Evolutionary conservation across 1,140 invertebrate species (phyloP).

Genomic region (Trypoxylus dichotomus): DNA sequence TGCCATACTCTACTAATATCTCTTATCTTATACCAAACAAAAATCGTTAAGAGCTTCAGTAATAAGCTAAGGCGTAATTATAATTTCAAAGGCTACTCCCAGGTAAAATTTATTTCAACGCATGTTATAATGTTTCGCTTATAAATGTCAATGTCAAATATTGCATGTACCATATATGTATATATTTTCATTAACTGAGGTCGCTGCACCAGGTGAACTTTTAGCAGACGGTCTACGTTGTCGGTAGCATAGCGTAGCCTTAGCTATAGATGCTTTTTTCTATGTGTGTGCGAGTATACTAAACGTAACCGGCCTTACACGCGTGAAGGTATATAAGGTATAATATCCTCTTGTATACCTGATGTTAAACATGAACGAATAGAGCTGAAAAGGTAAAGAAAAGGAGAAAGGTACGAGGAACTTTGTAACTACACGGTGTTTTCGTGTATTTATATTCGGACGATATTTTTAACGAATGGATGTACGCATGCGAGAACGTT

Average conservation of each 20-base stretch:
- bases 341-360: slow-evolving; percentile 9
- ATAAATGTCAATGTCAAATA: slow-evolving; percentile 21
- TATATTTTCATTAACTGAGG: slow-evolving; percentile 20
- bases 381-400: background rate
- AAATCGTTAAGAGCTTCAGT: too few relatives aligned
- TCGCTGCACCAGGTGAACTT: slow-evolving; percentile 24
- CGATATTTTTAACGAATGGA: background rate
- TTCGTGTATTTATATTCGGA: background rate
- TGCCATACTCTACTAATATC: too few relatives aligned
- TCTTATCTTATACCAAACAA: too few relatives aligned
- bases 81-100: too few relatives aligned
- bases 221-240: background rate
- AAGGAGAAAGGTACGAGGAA: background rate
- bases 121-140: slow-evolving; percentile 1
- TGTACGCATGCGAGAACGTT: background rate
- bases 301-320: background rate
- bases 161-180: background rate
- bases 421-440: background rate
- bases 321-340: background rate
- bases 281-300: background rate
- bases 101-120: too few relatives aligned
- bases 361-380: background rate
- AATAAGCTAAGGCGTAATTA: too few relatives aligned
- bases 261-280: background rate
- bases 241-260: background rate